These are phyloP conservation scores for Gryllus longicercus DNA, from an alignment of 2,888 invertebrate species.

Conservation along the genomic window DNA sequence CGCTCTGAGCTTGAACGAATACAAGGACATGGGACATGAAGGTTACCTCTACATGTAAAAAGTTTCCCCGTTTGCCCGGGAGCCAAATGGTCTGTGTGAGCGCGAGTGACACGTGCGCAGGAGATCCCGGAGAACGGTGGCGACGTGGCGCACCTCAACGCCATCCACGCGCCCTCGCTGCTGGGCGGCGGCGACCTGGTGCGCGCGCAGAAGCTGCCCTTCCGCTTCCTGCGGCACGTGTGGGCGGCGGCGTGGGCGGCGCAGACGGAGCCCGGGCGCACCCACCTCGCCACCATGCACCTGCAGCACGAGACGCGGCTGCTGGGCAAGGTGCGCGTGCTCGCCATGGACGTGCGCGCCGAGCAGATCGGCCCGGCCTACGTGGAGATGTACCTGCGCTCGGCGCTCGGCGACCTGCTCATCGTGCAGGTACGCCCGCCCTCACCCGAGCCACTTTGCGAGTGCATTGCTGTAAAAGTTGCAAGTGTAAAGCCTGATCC, in stretches of 20 bases:
- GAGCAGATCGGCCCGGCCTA: constrained; percentile 73
- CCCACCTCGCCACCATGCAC: constrained; percentile 62
- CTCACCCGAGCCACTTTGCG: too few species aligned
- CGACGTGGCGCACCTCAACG: constrained; percentile 74
- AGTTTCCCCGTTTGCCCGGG: too few species aligned
- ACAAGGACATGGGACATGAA: too few species aligned
- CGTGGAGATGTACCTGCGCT: constrained; percentile 64
- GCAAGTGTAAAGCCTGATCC: too few species aligned
- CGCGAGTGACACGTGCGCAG: constrained; percentile 47
- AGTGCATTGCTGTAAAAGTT: too few species aligned
- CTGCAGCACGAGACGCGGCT: constrained; percentile 63
- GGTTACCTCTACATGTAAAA: too few species aligned
- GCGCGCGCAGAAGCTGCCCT: constrained; percentile 44
- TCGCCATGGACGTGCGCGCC: constrained; percentile 60
- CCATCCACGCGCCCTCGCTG: constrained; percentile 65
- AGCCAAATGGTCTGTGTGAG: too few species aligned
- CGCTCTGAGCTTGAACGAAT: too few species aligned
- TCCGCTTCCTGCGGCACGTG: constrained; percentile 53
- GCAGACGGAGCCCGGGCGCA: constrained; percentile 48
- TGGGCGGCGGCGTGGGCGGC: constrained; percentile 62
- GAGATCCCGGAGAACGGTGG: constrained; percentile 90
- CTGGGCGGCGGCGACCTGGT: constrained; percentile 52
- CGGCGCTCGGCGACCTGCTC: constrained; percentile 58
- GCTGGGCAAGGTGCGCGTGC: constrained; percentile 55
- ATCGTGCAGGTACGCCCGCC: constrained; percentile 56